Percentiles rank a stretch among this genome's conserved stretches.
Conservation (phyloP, 2,888 invertebrate genomes). For the Sphinx pinastri region DNA sequence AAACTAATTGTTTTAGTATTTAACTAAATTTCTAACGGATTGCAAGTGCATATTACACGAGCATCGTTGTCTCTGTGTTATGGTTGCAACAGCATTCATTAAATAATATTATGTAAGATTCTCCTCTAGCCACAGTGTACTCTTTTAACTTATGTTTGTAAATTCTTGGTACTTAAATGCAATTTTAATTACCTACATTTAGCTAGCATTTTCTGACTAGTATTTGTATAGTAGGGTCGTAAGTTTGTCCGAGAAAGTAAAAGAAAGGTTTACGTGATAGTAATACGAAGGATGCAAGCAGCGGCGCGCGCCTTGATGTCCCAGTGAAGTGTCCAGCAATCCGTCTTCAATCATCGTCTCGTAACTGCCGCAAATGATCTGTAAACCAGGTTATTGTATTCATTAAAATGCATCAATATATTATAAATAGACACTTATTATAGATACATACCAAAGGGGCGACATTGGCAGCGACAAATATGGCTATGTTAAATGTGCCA, state of each 20-base stretch:
- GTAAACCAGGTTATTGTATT: slow-evolving; percentile 23
- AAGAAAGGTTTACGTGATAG: slow-evolving; percentile 65
- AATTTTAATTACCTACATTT: not conserved
- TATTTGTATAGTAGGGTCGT: not conserved
- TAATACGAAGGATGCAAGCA: slow-evolving; percentile 75
- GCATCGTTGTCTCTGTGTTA: slow-evolving; percentile 41
- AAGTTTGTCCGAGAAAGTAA: slow-evolving; percentile 35
- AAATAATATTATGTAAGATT: slow-evolving; percentile 48
- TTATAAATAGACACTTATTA: slow-evolving; percentile 26
- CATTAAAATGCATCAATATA: too few species aligned
- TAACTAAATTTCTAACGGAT: slow-evolving; percentile 1
- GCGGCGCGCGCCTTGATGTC: slow-evolving; percentile 61
- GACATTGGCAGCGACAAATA: slow-evolving; percentile 68
- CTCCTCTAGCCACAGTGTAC: slow-evolving; percentile 43
- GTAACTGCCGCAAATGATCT: slow-evolving; percentile 72
- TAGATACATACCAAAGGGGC: slow-evolving; percentile 64
- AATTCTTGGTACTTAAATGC: slow-evolving; percentile 39
- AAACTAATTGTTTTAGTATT: slow-evolving; percentile 12
- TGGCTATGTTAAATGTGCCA: slow-evolving; percentile 67
- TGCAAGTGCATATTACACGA: slow-evolving; percentile 38
- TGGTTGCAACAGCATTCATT: slow-evolving; percentile 45
- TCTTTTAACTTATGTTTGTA: slow-evolving; percentile 52
- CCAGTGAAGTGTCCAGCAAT: slow-evolving; percentile 55
- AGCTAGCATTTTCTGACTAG: not conserved
- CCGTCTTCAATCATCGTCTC: slow-evolving; percentile 61